Evolutionary conservation across 2,113 vertebrate species (phyloP).

Genomic region (Galemys pyrenaicus): DNA sequence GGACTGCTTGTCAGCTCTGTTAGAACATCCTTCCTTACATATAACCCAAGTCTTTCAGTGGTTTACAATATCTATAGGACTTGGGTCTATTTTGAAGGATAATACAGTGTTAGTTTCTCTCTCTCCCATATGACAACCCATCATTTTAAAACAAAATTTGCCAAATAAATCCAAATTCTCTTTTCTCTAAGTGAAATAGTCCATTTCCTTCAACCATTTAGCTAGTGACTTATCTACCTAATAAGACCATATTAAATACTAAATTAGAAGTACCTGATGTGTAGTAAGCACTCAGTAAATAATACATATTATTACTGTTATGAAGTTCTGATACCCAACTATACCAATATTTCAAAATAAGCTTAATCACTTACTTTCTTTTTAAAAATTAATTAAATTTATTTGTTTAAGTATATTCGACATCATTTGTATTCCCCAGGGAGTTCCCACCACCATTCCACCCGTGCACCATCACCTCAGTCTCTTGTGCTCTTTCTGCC

Average conservation of each 20-base stretch:
- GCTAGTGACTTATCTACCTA: background rate
- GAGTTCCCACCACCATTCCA: no score
- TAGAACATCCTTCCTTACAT: background rate
- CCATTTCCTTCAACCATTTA: background rate
- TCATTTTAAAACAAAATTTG: background rate
- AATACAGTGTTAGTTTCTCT: background rate
- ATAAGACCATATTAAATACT: background rate
- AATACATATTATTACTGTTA: background rate
- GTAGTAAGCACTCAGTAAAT: background rate
- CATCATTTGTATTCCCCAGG: no score
- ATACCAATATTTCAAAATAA: background rate
- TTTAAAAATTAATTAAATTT: no score
- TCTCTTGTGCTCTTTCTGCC: no score
- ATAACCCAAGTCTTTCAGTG: background rate
- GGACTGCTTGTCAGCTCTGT: background rate
- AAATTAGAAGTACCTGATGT: background rate
- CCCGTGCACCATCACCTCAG: no score
- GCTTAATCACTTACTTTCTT: background rate
- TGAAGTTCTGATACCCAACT: background rate
- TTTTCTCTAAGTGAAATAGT: background rate
- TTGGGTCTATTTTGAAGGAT: background rate
- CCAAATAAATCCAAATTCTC: background rate
- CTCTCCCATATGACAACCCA: background rate
- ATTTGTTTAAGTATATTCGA: no score
- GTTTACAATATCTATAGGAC: background rate